Conservation (phyloP, 1,140 invertebrate species). For the Zaprionus kolodkinae region DNA sequence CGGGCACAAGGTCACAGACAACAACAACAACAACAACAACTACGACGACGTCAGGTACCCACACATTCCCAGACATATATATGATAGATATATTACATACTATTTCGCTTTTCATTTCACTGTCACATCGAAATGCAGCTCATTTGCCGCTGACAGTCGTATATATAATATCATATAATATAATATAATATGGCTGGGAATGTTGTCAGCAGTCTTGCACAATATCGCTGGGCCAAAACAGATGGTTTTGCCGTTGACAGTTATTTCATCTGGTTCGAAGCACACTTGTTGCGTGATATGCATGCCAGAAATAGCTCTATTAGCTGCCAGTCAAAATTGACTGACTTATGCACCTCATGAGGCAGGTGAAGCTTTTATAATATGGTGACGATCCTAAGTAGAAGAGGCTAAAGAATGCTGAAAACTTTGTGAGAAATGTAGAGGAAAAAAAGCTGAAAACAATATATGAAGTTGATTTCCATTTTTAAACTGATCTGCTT, state of each 20-base stretch:
- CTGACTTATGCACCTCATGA: background rate
- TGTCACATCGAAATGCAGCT: background rate
- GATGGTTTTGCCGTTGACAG: conserved; percentile 12
- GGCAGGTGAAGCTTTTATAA: background rate
- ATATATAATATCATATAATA: background rate
- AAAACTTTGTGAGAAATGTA: background rate
- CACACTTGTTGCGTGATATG: conserved; percentile 25
- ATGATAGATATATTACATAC: conserved; percentile 8
- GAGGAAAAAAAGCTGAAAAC: too few relatives aligned
- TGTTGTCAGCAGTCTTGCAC: background rate
- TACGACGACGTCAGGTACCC: background rate
- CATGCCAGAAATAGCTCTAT: background rate
- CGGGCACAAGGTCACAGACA: conserved; percentile 64
- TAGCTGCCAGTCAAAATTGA: background rate
- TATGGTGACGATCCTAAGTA: background rate
- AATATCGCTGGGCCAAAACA: conserved; percentile 1
- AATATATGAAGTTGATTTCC: too few relatives aligned
- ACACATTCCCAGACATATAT: conserved; percentile 11
- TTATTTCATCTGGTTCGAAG: background rate
- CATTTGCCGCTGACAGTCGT: background rate
- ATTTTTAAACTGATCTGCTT: too few relatives aligned
- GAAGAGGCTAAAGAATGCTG: background rate
- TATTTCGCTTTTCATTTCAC: conserved; percentile 1
- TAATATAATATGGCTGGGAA: conserved; percentile 10
- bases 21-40: too few relatives aligned